Conservation (phyloP, 2,797 vertebrate genomes). For the Sandelia bainsii region DNA sequence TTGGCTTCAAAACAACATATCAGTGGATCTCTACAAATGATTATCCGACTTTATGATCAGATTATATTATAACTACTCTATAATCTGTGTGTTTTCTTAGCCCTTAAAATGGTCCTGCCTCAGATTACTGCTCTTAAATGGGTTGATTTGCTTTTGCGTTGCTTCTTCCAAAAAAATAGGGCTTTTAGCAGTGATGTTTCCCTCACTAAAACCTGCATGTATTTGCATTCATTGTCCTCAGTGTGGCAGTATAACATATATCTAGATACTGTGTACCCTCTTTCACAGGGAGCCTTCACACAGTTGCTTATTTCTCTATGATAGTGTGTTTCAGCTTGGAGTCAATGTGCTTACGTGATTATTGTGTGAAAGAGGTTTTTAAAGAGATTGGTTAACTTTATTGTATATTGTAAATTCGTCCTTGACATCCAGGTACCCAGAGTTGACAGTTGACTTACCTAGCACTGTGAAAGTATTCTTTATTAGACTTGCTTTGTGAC, state of each 20-base stretch:
- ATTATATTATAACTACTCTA: neutral
- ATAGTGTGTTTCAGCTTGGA: neutral
- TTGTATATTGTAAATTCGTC: no score
- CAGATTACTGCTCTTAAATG: neutral
- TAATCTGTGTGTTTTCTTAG: conserved; percentile 1
- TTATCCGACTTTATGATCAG: neutral
- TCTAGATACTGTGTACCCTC: conserved; percentile 13
- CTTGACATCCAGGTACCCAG: conserved; percentile 41
- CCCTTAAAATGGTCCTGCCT: neutral
- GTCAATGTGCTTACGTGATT: neutral
- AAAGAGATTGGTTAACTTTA: conserved; percentile 17
- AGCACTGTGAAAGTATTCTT: neutral
- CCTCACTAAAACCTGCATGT: conserved; percentile 9
- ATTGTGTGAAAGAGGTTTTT: conserved; percentile 14
- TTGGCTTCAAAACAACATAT: neutral
- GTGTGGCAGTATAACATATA: conserved; percentile 60
- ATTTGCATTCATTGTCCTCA: conserved; percentile 51
- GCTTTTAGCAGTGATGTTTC: neutral
- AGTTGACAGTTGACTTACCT: neutral
- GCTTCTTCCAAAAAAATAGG: neutral
- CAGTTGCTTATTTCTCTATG: neutral
- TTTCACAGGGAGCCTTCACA: conserved; percentile 15
- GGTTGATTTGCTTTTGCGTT: neutral
- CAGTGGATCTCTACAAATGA: neutral
- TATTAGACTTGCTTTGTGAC: neutral